Percentiles rank a stretch among this genome's conserved stretches.
Evolutionary conservation across 2,888 invertebrate species (phyloP).

Genomic region (Drosophila paramelanica): DNA sequence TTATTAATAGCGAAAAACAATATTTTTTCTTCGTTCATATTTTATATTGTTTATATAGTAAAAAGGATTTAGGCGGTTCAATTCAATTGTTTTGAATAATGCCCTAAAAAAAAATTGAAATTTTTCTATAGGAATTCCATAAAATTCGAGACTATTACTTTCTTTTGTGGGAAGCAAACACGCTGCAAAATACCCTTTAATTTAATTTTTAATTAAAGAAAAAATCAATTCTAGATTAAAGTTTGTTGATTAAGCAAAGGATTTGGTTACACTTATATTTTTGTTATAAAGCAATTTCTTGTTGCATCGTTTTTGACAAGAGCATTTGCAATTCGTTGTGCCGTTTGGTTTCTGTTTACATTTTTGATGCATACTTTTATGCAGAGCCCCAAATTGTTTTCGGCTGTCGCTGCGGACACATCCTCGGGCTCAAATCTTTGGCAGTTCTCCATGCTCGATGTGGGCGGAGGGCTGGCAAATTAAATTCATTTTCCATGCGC

Average conservation of each 20-base stretch:
- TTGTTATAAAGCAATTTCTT: too few relatives aligned
- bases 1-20: not conserved
- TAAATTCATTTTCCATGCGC: slow-evolving; percentile 56
- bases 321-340: slow-evolving; percentile 4
- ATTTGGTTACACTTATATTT: too few relatives aligned
- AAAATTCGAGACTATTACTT: not conserved
- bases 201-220: too few relatives aligned
- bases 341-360: slow-evolving; percentile 1
- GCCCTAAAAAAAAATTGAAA: not conserved
- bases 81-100: not conserved
- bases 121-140: not conserved
- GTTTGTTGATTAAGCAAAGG: too few relatives aligned
- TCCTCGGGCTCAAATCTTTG: slow-evolving; percentile 20
- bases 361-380: slow-evolving; percentile 32
- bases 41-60: not conserved
- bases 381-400: slow-evolving; percentile 43
- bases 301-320: not conserved
- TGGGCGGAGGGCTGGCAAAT: slow-evolving; percentile 9
- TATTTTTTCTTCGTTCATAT: not conserved
- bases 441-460: not conserved
- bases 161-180: too few relatives aligned
- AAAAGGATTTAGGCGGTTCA: not conserved
- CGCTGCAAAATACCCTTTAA: too few relatives aligned
- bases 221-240: too few relatives aligned
- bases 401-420: slow-evolving; percentile 24